Percentiles rank a stretch among this genome's conserved stretches.
Conservation (phyloP, 2,888 invertebrate species). For the Dryadula phaetusa region DNA sequence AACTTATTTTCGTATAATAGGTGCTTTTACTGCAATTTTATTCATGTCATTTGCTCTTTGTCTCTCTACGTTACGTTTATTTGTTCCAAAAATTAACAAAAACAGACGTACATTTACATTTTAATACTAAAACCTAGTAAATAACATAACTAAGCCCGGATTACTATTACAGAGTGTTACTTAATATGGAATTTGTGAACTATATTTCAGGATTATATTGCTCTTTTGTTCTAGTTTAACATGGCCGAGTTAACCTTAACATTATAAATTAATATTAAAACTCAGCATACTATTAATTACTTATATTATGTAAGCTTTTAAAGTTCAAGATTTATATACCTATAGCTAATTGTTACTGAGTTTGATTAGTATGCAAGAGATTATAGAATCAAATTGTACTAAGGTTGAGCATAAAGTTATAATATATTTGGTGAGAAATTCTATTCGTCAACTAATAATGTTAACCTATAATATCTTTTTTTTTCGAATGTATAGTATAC, state of each 20-base stretch:
- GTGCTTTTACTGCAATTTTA: conserved; percentile 3
- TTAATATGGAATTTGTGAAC: conserved; percentile 4
- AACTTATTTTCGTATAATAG: not conserved
- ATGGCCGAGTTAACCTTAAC: not conserved
- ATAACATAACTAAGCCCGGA: conserved; percentile 10
- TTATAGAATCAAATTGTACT: not conserved
- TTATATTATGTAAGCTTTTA: not conserved
- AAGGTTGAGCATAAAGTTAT: no score
- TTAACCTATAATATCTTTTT: no score
- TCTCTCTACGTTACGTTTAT: not conserved
- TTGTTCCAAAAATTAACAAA: not conserved
- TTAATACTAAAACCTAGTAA: not conserved
- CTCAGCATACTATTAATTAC: no score
- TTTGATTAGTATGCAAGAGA: not conserved
- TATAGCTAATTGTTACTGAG: no score
- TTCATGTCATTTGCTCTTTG: not conserved
- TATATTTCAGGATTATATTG: conserved; percentile 13
- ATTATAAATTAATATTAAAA: not conserved
- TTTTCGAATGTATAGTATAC: no score
- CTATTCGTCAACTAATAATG: no score
- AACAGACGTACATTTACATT: not conserved
- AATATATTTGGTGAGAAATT: no score
- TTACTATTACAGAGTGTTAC: conserved; percentile 7
- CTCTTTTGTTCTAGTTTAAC: not conserved
- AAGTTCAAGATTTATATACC: not conserved